Percentiles rank a stretch among this genome's conserved stretches.
Evolutionary conservation across 2,113 vertebrate species (phyloP).

Genomic region (Callospermophilus lateralis): DNA sequence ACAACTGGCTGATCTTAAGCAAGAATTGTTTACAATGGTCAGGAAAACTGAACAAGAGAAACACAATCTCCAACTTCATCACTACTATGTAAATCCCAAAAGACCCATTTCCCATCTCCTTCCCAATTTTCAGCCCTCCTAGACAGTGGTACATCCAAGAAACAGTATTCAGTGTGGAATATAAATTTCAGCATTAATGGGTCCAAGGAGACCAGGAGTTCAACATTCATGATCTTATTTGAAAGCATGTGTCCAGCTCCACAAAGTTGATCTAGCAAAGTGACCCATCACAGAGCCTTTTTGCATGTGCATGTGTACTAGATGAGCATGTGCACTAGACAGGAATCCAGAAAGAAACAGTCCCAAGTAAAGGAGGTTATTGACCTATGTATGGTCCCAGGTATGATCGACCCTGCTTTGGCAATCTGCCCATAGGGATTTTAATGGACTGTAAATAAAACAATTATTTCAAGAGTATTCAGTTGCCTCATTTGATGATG

Average conservation of each 20-base stretch:
- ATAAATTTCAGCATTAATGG: background rate
- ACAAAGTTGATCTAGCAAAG: background rate
- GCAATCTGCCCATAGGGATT: background rate
- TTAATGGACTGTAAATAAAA: constrained; percentile 66
- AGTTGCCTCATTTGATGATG: constrained; percentile 57
- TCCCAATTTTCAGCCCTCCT: background rate
- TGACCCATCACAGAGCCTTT: background rate
- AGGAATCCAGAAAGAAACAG: background rate
- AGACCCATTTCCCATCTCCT: background rate
- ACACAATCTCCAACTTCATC: background rate
- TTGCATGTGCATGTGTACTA: background rate
- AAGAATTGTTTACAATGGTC: background rate
- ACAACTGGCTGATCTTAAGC: background rate
- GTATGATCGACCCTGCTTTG: background rate
- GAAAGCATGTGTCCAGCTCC: background rate
- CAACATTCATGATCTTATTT: background rate
- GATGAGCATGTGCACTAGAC: background rate
- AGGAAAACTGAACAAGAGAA: constrained; percentile 14
- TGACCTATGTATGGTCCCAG: background rate
- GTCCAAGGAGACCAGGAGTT: background rate
- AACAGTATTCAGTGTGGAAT: background rate
- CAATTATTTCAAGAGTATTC: constrained; percentile 56
- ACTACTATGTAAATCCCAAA: background rate
- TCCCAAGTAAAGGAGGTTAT: background rate
- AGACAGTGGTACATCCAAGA: background rate